Conservation (phyloP, 2,113 vertebrate genomes). For the Rattus rattus region DNA sequence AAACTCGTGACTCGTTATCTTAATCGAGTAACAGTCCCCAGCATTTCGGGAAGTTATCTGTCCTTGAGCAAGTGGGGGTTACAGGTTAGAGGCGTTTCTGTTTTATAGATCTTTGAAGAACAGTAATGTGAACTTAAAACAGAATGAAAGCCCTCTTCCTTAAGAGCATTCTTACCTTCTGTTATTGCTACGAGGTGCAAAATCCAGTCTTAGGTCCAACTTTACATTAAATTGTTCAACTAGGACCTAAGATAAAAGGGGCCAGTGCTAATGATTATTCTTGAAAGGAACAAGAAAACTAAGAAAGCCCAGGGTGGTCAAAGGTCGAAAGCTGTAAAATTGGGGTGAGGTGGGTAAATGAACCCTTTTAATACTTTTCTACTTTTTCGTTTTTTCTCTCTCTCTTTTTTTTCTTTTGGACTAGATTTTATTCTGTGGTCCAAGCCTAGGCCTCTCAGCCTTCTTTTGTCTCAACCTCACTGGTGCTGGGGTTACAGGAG, state of each 20-base stretch:
- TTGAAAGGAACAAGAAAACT: not conserved
- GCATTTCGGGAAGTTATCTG: not conserved
- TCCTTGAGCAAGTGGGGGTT: not conserved
- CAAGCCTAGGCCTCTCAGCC: not conserved
- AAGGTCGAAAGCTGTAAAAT: not conserved
- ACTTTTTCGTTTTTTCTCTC: not conserved
- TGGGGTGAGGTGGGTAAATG: not conserved
- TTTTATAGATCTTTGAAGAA: not conserved
- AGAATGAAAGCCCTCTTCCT: not conserved
- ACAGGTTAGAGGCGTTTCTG: not conserved
- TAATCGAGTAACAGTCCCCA: not conserved
- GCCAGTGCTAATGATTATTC: not conserved
- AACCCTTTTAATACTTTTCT: not conserved
- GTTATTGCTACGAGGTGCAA: not conserved
- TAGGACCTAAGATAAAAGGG: not conserved
- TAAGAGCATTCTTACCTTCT: not conserved
- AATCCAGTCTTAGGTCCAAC: not conserved
- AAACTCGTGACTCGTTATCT: not conserved
- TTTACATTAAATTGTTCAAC: not conserved
- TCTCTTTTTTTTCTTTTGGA: not conserved
- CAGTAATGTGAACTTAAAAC: not conserved
- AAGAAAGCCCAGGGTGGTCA: not conserved
- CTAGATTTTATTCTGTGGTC: not conserved
- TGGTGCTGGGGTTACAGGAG: not conserved
- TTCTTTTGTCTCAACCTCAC: too few relatives aligned